These are phyloP conservation scores for Tetropium fuscum DNA, from an alignment of 2,888 invertebrate species.

Conservation along the genomic window DNA sequence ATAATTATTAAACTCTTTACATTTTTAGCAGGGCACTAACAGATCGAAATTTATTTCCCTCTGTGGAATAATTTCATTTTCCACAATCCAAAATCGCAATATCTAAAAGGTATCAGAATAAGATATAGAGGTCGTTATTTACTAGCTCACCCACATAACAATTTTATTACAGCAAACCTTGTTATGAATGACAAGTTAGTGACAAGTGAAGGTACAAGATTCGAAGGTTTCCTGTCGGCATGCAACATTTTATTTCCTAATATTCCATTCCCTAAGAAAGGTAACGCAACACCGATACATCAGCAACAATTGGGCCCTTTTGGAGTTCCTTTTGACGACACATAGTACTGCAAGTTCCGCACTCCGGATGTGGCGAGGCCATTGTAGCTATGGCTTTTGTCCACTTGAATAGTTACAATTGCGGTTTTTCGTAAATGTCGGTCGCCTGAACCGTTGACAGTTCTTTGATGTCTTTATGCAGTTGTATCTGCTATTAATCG, in stretches of 20 bases:
- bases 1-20: too few relatives aligned
- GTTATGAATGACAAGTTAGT: slow-evolving; percentile 36
- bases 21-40: too few relatives aligned
- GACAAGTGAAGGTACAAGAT: slow-evolving; percentile 25
- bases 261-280: not conserved
- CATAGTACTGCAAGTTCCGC: slow-evolving; percentile 38
- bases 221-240: slow-evolving; percentile 36
- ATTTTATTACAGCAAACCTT: slow-evolving; percentile 30
- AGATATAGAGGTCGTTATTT: too few relatives aligned
- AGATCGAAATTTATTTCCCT: too few relatives aligned
- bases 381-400: slow-evolving; percentile 40
- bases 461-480: slow-evolving; percentile 37
- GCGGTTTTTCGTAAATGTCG: slow-evolving; percentile 50
- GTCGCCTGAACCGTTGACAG: slow-evolving; percentile 36
- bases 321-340: slow-evolving; percentile 14
- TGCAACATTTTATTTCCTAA: slow-evolving; percentile 25
- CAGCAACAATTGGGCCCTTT: slow-evolving; percentile 36
- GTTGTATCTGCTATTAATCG: not conserved
- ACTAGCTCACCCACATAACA: slow-evolving; percentile 28
- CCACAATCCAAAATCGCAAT: too few relatives aligned
- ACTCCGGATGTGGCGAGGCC: slow-evolving; percentile 48
- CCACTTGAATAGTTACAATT: slow-evolving; percentile 51
- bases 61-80: too few relatives aligned
- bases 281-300: slow-evolving; percentile 33
- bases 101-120: too few relatives aligned